Evolutionary conservation across 2,797 vertebrate genomes (phyloP).

Genomic region (Muscicapa striata): DNA sequence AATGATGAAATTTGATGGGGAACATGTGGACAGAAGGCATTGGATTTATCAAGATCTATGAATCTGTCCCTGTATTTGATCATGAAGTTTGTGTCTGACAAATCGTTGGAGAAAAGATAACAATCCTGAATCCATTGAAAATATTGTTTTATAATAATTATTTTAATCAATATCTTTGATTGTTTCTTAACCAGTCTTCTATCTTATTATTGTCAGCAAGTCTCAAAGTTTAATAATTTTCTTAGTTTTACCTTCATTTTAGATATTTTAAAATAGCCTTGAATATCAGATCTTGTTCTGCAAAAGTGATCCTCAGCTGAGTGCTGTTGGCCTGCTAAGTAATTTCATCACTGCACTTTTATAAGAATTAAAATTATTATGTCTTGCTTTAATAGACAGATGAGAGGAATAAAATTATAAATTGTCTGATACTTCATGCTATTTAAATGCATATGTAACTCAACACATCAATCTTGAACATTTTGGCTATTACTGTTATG

Average conservation of each 20-base stretch:
- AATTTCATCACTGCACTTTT: conserved; percentile 19
- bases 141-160: background rate
- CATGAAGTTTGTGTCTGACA: background rate
- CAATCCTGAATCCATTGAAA: background rate
- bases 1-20: background rate
- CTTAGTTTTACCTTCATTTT: background rate
- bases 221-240: background rate
- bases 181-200: background rate
- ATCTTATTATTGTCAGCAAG: background rate
- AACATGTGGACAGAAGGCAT: background rate
- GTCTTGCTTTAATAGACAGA: conserved; percentile 7
- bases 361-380: conserved; percentile 14
- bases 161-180: background rate
- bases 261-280: background rate
- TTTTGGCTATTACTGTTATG: background rate
- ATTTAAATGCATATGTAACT: background rate
- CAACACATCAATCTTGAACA: background rate
- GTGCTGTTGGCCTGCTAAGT: background rate
- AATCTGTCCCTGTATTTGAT: background rate
- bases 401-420: background rate
- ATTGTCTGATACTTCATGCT: background rate
- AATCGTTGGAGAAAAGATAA: background rate
- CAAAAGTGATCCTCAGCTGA: background rate
- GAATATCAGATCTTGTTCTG: background rate
- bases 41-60: background rate